phyloP scores from a whole-genome alignment of 2,888 invertebrate genomes.

The Zygogramma bicolorata region DNA sequence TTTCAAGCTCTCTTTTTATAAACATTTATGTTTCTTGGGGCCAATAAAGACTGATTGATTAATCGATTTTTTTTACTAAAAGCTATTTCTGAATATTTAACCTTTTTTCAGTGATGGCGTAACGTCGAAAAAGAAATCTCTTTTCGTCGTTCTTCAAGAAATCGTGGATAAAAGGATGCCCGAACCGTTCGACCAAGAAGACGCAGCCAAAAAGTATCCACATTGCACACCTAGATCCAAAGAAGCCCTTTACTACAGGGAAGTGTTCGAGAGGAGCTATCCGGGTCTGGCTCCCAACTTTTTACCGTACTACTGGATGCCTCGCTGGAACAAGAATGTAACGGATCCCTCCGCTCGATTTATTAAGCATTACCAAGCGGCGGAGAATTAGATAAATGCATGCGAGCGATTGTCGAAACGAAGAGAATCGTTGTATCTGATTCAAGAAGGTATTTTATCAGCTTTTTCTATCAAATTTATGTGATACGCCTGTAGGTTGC shows the following conservation, averaged over 20 bases:
- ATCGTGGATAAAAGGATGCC: slow-evolving; percentile 76
- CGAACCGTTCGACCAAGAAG: slow-evolving; percentile 70
- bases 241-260: slow-evolving; percentile 82
- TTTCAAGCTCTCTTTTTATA: too few relatives aligned
- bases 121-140: slow-evolving; percentile 78
- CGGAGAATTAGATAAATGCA: slow-evolving; percentile 49
- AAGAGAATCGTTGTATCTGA: too few relatives aligned
- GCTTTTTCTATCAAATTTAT: too few relatives aligned
- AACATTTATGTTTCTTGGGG: too few relatives aligned
- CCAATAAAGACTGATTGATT: too few relatives aligned
- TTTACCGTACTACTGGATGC: slow-evolving; percentile 84
- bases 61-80: too few relatives aligned
- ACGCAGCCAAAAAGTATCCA: slow-evolving; percentile 70
- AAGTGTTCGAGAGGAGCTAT: slow-evolving; percentile 77
- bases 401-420: too few relatives aligned
- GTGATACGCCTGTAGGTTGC: too few relatives aligned
- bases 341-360: slow-evolving; percentile 82
- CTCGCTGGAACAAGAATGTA: slow-evolving; percentile 78
- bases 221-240: slow-evolving; percentile 82
- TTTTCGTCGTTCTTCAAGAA: slow-evolving; percentile 78
- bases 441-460: too few relatives aligned
- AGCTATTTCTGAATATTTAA: not conserved
- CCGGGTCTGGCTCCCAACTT: slow-evolving; percentile 72
- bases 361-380: slow-evolving; percentile 78
- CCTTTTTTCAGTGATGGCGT: slow-evolving; percentile 76